Evolutionary conservation across 2,888 invertebrate species (phyloP), one percentile per base, ranked within the genome.

Genomic region (Agrochola lychnidis): DNA sequence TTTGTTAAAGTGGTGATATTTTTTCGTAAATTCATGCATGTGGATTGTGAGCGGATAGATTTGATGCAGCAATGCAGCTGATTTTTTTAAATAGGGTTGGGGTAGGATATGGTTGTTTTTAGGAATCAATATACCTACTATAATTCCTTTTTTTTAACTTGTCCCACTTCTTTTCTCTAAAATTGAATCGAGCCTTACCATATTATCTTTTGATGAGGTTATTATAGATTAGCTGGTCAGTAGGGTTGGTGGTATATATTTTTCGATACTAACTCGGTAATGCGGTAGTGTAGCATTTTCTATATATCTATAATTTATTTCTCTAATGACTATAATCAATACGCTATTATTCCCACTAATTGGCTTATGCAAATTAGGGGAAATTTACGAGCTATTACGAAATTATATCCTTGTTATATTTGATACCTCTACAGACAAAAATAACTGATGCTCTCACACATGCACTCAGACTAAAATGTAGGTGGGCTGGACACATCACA

Each of bases 1-100:
- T 80, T 67, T 53, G 62, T 76, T 71, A 73, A 71, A 76, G 51
- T 51, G 40, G 56, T 59, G 48, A 63, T 83, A n/a, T 73, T 36
- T 86, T 51, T 72, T 59, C 12, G 57, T 30, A 25, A 64, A 56
- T 70, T 62, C 69, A 62, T 64, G 56, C 25, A n/a, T 45, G 30
- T 67, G 22, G 25, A 51, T n/a, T n/a, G 36, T 61, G n/a, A 61
- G 16, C 10, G 42, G 22, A 64, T 56, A 62, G 5, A 66, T 59
- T 51, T 72, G 57, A 66, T 62, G 69, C 48, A 36, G 25, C 9
- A 51, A 45, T 76, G 6, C 36, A 25, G 6, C 16, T 0, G 0
- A 0, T 36, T 25, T 51, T 61, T 63, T 16, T 2, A 56, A 30
- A 4, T 40, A 48, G 14, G 3, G 5, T 4, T 19, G 9, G 9